These are phyloP conservation scores for Loriculus beryllinus DNA, from an alignment of 2,797 vertebrate species.

Conservation along the genomic window DNA sequence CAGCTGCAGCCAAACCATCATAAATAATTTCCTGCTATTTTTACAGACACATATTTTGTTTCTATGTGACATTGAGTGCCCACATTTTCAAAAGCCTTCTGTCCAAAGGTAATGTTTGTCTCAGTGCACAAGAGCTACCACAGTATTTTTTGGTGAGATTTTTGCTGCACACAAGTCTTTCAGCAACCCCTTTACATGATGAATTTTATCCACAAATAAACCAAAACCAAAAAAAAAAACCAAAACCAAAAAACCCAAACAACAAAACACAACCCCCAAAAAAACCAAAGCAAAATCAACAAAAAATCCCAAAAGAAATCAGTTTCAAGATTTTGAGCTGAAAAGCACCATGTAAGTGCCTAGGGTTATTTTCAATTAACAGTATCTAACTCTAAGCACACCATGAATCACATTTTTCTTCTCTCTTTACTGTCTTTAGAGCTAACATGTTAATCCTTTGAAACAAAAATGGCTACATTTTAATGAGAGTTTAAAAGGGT, in stretches of 20 bases:
- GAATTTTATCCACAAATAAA: neutral
- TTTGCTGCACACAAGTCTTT: neutral
- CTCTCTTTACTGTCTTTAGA: slow-evolving; percentile 59
- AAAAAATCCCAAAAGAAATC: neutral
- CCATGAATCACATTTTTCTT: slow-evolving; percentile 50
- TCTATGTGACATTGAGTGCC: neutral
- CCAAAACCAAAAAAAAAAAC: neutral
- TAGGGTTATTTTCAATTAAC: slow-evolving; percentile 49
- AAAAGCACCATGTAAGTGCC: slow-evolving; percentile 21
- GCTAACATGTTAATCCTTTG: slow-evolving; percentile 66
- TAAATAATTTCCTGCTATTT: neutral
- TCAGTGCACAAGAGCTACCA: neutral
- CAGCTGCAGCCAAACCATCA: neutral
- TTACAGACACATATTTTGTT: neutral
- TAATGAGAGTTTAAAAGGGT: slow-evolving; percentile 64
- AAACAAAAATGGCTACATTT: slow-evolving; percentile 65
- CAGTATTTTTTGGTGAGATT: neutral
- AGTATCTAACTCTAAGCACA: slow-evolving; percentile 30
- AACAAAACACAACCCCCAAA: too few species aligned
- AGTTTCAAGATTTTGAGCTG: neutral
- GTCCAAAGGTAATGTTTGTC: neutral
- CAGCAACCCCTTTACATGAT: neutral
- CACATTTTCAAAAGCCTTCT: neutral
- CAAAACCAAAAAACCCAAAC: neutral
- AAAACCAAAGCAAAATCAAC: neutral